Percentiles rank a stretch among this genome's conserved stretches.
Conservation (phyloP, 2,888 invertebrate species). For the Drosophila kambysellisi region DNA sequence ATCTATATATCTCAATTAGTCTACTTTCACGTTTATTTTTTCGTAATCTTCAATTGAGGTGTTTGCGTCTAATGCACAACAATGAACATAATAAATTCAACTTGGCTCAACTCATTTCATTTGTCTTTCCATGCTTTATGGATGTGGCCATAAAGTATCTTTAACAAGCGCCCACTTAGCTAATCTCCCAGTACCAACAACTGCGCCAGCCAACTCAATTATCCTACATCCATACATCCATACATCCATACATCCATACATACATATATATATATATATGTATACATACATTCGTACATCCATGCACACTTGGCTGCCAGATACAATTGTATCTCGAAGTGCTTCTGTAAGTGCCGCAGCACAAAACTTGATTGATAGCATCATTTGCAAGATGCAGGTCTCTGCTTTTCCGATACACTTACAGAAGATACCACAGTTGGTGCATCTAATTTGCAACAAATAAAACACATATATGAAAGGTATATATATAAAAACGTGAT, state of each 20-base stretch:
- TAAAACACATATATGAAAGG: neutral
- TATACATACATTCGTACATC: neutral
- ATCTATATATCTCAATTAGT: neutral
- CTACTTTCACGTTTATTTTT: neutral
- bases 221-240: neutral
- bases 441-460: neutral
- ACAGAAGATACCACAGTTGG: neutral
- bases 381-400: conserved; percentile 45
- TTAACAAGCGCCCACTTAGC: conserved; percentile 61
- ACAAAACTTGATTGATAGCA: conserved; percentile 64
- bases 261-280: neutral
- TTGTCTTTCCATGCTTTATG: conserved; percentile 42
- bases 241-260: neutral
- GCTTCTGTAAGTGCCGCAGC: conserved; percentile 36
- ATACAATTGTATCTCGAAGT: conserved; percentile 42
- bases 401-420: conserved; percentile 1
- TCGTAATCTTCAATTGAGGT: conserved; percentile 38
- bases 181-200: conserved; percentile 23
- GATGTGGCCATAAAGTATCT: conserved; percentile 32
- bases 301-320: conserved; percentile 2
- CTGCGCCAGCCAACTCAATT: conserved; percentile 33
- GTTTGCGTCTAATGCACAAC: conserved; percentile 50
- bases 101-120: conserved; percentile 32
- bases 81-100: conserved; percentile 56
- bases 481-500: neutral